These are phyloP conservation scores for Mylabris phalerata DNA, from an alignment of 1,140 invertebrate species.

Conservation along the genomic window DNA sequence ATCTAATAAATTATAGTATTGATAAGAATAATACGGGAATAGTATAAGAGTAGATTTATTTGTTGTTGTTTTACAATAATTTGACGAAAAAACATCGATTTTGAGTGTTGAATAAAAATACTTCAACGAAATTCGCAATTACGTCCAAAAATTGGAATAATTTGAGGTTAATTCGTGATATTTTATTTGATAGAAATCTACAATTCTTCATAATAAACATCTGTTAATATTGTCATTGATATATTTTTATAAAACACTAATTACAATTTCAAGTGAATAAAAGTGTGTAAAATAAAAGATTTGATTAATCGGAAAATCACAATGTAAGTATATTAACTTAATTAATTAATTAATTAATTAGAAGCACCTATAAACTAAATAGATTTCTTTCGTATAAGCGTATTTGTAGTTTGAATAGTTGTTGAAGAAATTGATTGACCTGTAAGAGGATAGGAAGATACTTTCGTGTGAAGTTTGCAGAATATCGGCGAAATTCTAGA, in stretches of 20 bases:
- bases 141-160: no score
- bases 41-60: slow-evolving; percentile 7
- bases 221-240: neutral
- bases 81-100: slow-evolving; percentile 5
- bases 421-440: no score
- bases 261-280: neutral
- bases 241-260: slow-evolving; percentile 9
- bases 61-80: neutral
- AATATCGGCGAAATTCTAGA: no score
- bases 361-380: slow-evolving; percentile 16
- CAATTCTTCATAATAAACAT: no score
- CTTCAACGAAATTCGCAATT: neutral
- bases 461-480: no score
- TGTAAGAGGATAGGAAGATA: no score
- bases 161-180: no score
- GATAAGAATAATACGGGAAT: slow-evolving; percentile 1
- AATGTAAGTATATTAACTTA: slow-evolving; percentile 7
- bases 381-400: slow-evolving; percentile 10
- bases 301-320: slow-evolving; percentile 1
- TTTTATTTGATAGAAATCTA: no score
- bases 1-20: slow-evolving; percentile 4
- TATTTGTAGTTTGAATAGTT: slow-evolving; percentile 2
- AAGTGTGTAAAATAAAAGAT: no score
- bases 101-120: slow-evolving; percentile 10
- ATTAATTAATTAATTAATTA: slow-evolving; percentile 1